Percentiles rank a stretch among this genome's conserved stretches.
phyloP scores from a whole-genome alignment of 2,797 vertebrate genomes.

The Syndactyla subalaris region DNA sequence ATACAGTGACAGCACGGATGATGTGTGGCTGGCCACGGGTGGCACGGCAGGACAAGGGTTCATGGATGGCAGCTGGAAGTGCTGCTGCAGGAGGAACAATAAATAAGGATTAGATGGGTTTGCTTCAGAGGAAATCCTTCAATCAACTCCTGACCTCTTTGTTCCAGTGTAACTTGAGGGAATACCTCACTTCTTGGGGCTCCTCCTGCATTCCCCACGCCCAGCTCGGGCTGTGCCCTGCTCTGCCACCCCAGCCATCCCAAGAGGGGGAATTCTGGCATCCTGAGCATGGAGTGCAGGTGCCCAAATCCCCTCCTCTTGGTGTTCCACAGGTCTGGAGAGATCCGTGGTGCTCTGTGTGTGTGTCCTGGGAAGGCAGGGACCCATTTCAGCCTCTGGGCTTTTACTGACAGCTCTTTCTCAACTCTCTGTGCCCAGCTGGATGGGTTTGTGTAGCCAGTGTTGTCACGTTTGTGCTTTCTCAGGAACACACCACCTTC shows the following conservation, averaged over 20 bases:
- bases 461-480: not conserved
- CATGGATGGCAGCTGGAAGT: not conserved
- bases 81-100: not conserved
- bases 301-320: not conserved
- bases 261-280: fast-evolving
- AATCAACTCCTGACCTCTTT: not conserved
- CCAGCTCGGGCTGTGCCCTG: fast-evolving
- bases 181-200: not conserved
- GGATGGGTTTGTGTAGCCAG: not conserved
- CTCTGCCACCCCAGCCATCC: not conserved
- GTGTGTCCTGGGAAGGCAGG: fast-evolving
- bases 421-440: not conserved
- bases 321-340: not conserved
- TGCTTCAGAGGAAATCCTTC: conserved; percentile 3
- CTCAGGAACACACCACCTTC: not conserved
- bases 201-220: fast-evolving
- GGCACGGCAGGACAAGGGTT: conserved; percentile 11
- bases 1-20: not conserved
- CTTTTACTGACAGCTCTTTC: not conserved
- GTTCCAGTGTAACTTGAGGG: not conserved
- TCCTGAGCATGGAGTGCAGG: not conserved
- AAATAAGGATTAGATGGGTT: conserved; percentile 7
- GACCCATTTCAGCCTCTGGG: fast-evolving
- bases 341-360: fast-evolving
- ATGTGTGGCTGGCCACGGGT: not conserved